These are phyloP conservation scores for Dendroctonus valens DNA, from an alignment of 1,140 invertebrate species.

Conservation along the genomic window DNA sequence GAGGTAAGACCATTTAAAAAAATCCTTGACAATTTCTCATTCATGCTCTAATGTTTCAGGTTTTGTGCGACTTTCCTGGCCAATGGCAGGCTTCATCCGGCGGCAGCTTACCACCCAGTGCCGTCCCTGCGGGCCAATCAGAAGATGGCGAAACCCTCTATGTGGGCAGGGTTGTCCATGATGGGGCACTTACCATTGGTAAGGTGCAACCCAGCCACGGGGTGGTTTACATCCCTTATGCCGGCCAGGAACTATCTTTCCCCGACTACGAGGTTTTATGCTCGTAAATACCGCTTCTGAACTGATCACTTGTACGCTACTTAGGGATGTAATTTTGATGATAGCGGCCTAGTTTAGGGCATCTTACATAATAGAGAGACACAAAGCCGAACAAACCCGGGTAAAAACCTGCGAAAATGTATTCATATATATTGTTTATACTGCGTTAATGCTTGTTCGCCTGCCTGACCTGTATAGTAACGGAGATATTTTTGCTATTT, in stretches of 20 bases:
- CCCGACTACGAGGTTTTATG: slow-evolving; percentile 71
- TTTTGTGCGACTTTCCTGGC: slow-evolving; percentile 51
- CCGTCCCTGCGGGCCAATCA: slow-evolving; percentile 69
- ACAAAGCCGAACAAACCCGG: no score
- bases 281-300: slow-evolving; percentile 8
- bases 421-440: no score
- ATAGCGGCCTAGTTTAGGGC: no score
- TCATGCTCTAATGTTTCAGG: slow-evolving; percentile 14
- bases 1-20: slow-evolving; percentile 53
- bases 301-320: neutral
- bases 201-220: slow-evolving; percentile 74
- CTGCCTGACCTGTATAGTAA: no score
- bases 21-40: neutral
- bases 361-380: no score
- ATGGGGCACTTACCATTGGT: slow-evolving; percentile 65
- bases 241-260: slow-evolving; percentile 68
- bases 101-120: slow-evolving; percentile 66
- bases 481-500: no score
- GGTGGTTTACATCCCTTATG: slow-evolving; percentile 71
- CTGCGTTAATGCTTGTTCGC: no score
- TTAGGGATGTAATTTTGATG: neutral
- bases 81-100: slow-evolving; percentile 51
- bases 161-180: slow-evolving; percentile 66
- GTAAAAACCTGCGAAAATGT: no score
- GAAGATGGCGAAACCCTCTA: slow-evolving; percentile 73